Percentiles rank a stretch among this genome's conserved stretches.
These are phyloP conservation scores for Callyntrura sp. DNA, from an alignment of 2,888 invertebrate genomes.

Conservation along the genomic window DNA sequence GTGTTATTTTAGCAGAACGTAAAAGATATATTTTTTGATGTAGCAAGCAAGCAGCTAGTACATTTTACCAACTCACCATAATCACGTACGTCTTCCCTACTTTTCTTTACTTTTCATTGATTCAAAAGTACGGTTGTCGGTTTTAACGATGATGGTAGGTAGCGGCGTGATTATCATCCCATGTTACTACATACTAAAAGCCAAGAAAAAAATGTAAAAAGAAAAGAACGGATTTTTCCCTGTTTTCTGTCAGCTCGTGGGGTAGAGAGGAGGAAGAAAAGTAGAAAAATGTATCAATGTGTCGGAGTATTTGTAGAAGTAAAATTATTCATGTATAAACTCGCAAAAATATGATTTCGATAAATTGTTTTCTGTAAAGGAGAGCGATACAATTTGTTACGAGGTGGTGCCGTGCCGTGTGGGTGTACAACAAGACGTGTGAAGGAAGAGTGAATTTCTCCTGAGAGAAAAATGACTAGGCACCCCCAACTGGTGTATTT, in stretches of 20 bases:
- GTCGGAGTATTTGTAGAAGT: neutral
- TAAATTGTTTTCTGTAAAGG: slow-evolving; percentile 29
- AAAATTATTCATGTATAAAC: neutral
- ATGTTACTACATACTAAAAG: slow-evolving; percentile 5
- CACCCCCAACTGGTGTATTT: slow-evolving; percentile 66
- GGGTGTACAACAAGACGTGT: neutral
- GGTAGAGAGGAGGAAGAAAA: slow-evolving; percentile 4
- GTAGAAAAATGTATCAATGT: slow-evolving; percentile 55
- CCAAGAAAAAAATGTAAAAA: slow-evolving; percentile 7
- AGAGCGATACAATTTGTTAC: slow-evolving; percentile 27
- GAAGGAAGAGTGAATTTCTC: slow-evolving; percentile 43
- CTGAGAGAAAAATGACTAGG: slow-evolving; percentile 58
- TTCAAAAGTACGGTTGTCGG: neutral
- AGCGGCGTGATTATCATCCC: neutral
- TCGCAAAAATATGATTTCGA: slow-evolving; percentile 29
- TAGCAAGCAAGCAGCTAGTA: neutral
- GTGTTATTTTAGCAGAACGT: no score
- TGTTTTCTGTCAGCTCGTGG: slow-evolving; percentile 10
- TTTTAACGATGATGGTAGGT: slow-evolving; percentile 10
- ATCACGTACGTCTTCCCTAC: neutral
- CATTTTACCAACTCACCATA: neutral
- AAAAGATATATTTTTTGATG: no score
- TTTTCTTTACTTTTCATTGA: slow-evolving; percentile 13
- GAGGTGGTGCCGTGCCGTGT: neutral
- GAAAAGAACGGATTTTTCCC: slow-evolving; percentile 41